Conservation (phyloP, 1,140 invertebrate genomes). For the Drosophila littoralis region DNA sequence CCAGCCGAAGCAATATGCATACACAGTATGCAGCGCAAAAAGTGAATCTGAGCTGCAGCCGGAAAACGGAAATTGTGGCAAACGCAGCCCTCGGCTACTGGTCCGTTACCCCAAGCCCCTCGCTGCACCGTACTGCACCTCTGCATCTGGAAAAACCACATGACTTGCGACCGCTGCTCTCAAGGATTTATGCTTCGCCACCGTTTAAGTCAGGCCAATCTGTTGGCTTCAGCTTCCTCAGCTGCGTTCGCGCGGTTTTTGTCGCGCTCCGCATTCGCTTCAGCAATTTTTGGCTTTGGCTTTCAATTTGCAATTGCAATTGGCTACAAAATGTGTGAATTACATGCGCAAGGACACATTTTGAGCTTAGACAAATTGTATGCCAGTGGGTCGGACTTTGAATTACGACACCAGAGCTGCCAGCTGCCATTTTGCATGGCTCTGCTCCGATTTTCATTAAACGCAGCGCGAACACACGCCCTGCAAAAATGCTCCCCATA, state of each 20-base stretch:
- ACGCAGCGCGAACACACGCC: neutral
- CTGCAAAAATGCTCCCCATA: neutral
- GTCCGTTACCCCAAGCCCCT: constrained; percentile 3
- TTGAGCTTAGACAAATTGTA: constrained; percentile 29
- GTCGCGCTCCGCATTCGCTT: constrained; percentile 23
- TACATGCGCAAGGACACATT: constrained; percentile 16
- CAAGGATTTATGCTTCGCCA: constrained; percentile 68
- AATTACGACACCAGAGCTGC: constrained; percentile 28
- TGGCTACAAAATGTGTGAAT: constrained; percentile 34
- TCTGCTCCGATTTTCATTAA: neutral
- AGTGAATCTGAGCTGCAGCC: constrained; percentile 81
- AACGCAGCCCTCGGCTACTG: constrained; percentile 34
- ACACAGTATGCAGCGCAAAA: constrained; percentile 56
- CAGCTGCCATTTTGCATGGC: constrained; percentile 1
- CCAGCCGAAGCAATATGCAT: constrained; percentile 39
- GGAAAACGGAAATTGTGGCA: constrained; percentile 81
- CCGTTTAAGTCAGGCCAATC: constrained; percentile 70
- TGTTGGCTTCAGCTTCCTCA: constrained; percentile 37
- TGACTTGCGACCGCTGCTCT: constrained; percentile 46
- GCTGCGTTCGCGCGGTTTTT: constrained; percentile 42
- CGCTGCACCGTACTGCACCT: neutral
- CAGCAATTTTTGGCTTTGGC: constrained; percentile 42
- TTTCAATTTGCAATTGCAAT: constrained; percentile 66
- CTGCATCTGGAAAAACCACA: constrained; percentile 41
- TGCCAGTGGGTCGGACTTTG: constrained; percentile 13